Evolutionary conservation across 2,888 invertebrate genomes (phyloP), one percentile per base, ranked within the genome.

Genomic region (Ophioninae sp.): DNA sequence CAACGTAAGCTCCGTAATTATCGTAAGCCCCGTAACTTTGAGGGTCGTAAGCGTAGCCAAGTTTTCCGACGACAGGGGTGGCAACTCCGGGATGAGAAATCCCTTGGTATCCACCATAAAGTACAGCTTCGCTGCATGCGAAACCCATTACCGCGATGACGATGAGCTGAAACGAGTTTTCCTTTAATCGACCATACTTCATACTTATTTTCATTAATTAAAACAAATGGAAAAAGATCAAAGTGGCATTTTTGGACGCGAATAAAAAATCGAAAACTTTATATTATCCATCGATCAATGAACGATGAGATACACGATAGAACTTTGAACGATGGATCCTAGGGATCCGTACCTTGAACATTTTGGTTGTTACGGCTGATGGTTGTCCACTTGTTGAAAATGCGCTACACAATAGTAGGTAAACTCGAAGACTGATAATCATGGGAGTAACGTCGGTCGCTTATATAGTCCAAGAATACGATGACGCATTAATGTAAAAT

Each of bases 101-200:
- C 30, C 65, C 82, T 61, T 82, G 83, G 82, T 87, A 88, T 83
- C 87, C 87, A 41, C 50, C 41, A 41, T 82, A 84, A 57, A 88
- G 74, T 13, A 87, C 86, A 57, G 89, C 90, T 72, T 89, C 86
- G 68, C 86, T 85, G 37, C 80, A 81, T 70, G 86, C 88, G 6
- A 86, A 67, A 20, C 85, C 88, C 78, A 88, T 84, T 39, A 85
- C 77, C 74, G 86, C 80, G 44, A 90, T 44, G 73, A 84, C 82
- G 69, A 86, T 64, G 62, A 86, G 20, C 87, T 87, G 72, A 50
- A 84, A 84, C 57, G 1, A 20, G 44, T 57, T 67, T 37, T 57
- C 7, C 65, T 50, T 30, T 3, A 20, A 8, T 56, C 56, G 37
- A 74, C 50, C 2, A 50, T 17, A 30, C 41, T 30, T 7, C 6